phyloP scores from a whole-genome alignment of 1,140 invertebrate species.

The Caenorhabditis remanei region DNA sequence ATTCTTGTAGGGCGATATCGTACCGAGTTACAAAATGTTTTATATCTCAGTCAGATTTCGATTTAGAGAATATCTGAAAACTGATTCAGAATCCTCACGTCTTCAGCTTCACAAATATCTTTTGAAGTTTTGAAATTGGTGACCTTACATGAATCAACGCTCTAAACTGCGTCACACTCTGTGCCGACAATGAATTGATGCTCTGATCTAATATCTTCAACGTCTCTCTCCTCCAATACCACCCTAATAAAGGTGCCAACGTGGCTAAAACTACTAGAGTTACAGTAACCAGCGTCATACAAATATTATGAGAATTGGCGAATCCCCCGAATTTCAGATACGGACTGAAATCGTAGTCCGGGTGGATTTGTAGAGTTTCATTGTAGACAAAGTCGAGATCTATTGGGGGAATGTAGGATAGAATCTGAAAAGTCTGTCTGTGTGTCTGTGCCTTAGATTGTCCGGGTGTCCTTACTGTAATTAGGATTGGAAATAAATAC shows the following conservation, averaged over 20 bases:
- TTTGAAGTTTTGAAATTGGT: too few species aligned
- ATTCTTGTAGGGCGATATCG: too few species aligned
- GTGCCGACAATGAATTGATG: background rate
- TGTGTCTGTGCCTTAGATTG: too few species aligned
- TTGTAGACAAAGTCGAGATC: background rate
- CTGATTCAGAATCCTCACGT: too few species aligned
- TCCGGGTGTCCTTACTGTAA: background rate
- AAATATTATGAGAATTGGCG: background rate
- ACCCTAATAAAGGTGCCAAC: background rate
- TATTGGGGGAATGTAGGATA: background rate
- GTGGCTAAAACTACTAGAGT: conserved; percentile 1
- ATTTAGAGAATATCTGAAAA: too few species aligned
- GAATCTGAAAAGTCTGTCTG: background rate
- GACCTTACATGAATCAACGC: background rate
- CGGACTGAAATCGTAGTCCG: background rate
- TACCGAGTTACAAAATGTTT: too few species aligned
- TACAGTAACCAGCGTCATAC: background rate
- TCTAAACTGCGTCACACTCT: background rate
- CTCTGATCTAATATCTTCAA: background rate
- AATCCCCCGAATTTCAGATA: conserved; percentile 2
- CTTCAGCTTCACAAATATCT: too few species aligned
- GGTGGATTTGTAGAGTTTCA: background rate
- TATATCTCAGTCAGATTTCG: too few species aligned
- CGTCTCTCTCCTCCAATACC: background rate
- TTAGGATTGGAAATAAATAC: background rate